phyloP scores from a whole-genome alignment of 1,140 invertebrate genomes.

The Caenorhabditis tropicalis region DNA sequence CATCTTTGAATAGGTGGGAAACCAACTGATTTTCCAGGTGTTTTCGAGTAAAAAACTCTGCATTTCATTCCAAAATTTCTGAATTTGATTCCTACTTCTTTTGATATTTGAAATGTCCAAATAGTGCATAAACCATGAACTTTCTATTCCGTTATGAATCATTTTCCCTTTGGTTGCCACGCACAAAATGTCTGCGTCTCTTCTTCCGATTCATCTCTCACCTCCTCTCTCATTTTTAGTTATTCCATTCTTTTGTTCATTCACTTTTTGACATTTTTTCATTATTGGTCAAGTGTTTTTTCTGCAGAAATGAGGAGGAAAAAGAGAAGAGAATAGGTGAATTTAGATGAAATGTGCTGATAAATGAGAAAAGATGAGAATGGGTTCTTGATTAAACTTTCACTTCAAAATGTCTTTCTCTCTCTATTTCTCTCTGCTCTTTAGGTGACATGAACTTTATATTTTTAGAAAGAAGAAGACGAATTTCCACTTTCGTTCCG shows the following conservation, averaged over 20 bases:
- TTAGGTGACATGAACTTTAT: too few species aligned
- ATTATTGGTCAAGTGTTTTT: background rate
- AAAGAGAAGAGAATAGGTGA: background rate
- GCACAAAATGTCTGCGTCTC: slow-evolving; percentile 5
- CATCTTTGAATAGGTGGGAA: too few species aligned
- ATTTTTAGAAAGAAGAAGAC: too few species aligned
- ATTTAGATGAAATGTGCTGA: background rate
- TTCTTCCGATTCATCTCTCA: background rate
- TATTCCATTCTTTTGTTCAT: background rate
- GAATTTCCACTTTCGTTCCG: too few species aligned
- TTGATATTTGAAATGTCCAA: background rate
- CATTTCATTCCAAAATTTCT: too few species aligned
- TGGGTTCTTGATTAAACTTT: slow-evolving; percentile 9
- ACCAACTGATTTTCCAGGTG: too few species aligned
- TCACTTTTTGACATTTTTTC: background rate
- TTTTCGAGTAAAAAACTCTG: too few species aligned
- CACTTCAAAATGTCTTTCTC: background rate
- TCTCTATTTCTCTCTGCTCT: too few species aligned
- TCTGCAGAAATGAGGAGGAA: background rate
- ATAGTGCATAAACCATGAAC: background rate
- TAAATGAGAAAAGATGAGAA: background rate
- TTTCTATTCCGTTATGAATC: background rate
- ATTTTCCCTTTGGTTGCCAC: background rate
- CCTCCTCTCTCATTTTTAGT: background rate
- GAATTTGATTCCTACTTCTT: too few species aligned